Evolutionary conservation across 2,888 invertebrate genomes (phyloP), one percentile per base, ranked within the genome.

Genomic region (Tetragnatha montana): DNA sequence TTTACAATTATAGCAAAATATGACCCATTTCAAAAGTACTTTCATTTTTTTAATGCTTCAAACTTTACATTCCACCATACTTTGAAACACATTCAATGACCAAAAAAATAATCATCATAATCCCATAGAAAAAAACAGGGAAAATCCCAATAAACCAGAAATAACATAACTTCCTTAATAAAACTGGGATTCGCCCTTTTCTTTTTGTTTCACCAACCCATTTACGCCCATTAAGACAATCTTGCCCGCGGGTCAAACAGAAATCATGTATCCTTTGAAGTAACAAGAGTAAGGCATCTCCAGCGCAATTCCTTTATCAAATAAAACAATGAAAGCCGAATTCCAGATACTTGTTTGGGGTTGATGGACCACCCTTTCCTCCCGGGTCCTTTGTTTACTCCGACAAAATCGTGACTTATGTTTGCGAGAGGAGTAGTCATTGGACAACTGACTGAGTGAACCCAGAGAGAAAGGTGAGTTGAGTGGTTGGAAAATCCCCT

Each of bases 201-300:
- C 19, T 22, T 73, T 21, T 82, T 35, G 22, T 74, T 21, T 74
- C 22, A 21, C 22, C 73, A 74, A 82, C 82, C 82, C 82, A 82
- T 82, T 60, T 82, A 82, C 82, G 74, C 82, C 82, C 73, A 22
- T 60, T 4, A 74, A 82, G 73, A 82, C 82, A 82, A 82, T 82
- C 73, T 60, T 22, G 12, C 17, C 73, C 73, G 71, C 50, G 60
- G 81, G 73, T 73, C 71, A 22, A 60, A 2, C 22, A 1, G 22
- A 22, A 71, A 74, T 74, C 73, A 35, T 51, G 47, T 74, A 50
- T 22, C 74, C 50, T 74, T 71, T n/a, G 74, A 50, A 22, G 10
- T 74, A 60, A 50, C n/a, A 74, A 22, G 49, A 17, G 73, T 22
- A 82, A 73, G 49, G 50, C 51, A 21, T 60, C 82, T 73, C 82